These are phyloP conservation scores for Ophthalmotilapia sp. DNA, from an alignment of 2,113 vertebrate species.

Conservation along the genomic window DNA sequence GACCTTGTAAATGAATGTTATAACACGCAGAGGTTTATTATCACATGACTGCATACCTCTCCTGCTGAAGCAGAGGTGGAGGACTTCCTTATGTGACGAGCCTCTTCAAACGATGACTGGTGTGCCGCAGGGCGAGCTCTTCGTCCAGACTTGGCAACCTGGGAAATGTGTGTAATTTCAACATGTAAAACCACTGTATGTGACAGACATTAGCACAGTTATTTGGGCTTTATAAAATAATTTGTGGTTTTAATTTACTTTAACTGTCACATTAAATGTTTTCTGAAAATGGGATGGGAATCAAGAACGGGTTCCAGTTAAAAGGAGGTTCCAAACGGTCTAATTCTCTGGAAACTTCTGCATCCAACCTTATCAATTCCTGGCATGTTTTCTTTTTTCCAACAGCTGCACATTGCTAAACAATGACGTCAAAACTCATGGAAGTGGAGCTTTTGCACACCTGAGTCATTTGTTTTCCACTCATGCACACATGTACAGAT, in stretches of 20 bases:
- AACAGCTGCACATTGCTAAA: not conserved
- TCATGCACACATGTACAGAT: not conserved
- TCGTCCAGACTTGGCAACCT: conserved; percentile 82
- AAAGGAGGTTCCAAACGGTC: not conserved
- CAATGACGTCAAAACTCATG: not conserved
- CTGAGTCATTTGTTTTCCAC: not conserved
- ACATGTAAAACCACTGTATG: not conserved
- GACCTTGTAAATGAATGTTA: not conserved
- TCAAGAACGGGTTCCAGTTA: not conserved
- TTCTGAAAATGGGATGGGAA: not conserved
- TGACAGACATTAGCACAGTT: not conserved
- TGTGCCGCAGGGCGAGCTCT: conserved; percentile 76
- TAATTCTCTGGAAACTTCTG: not conserved
- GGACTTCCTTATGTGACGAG: conserved; percentile 63
- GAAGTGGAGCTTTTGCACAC: not conserved
- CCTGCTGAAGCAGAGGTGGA: conserved; percentile 59
- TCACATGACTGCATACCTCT: conserved; percentile 69
- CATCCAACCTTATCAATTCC: not conserved
- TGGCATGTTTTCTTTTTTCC: not conserved
- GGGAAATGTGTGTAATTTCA: not conserved
- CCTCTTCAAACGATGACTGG: conserved; percentile 66
- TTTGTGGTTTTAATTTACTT: not conserved
- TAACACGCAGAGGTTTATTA: not conserved
- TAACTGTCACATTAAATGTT: not conserved
- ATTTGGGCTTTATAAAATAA: not conserved